Base-by-base conservation (phyloP, 2,113 vertebrate genomes). In the Menidia beryllina region DNA sequence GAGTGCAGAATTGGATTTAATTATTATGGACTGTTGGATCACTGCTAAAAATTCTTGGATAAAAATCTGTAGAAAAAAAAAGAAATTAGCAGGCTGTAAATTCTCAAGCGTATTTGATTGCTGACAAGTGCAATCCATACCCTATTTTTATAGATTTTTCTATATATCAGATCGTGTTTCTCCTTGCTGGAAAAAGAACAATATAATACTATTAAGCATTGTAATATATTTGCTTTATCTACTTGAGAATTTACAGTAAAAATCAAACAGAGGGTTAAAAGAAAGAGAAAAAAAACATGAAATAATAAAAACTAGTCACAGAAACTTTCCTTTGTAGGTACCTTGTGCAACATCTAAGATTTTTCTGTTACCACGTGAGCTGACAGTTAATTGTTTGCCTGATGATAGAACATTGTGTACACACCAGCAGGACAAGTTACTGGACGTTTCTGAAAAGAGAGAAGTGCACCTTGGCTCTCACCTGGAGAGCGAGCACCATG, bases 401-500 rank as follows among this genome's bases (percentile, higher is more conserved):
- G 30, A n/a, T 53, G 1, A 38, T 21, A 34, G 19, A n/a, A 10
- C 25, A 27, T 39, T 27, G 3, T 5, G 11, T 7, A 12, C 1
- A 21, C 4, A 21, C n/a, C 5, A 53, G 11, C 13, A 34, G 55
- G 59, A 74, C 25, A 34, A 34, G 68, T 69, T 79, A 68, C 51
- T 75, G 77, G 47, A 49, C 52, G 53, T 63, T 75, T 79, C 55
- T 59, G 11, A 64, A 25, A 26, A n/a, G 3, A 17, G 25, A 49
- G 4, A 48, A 49, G 45, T 15, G 20, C 47, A 1, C 20, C 20
- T 1, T 23, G 39, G 14, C n/a, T 19, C 74, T 93, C 92, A 98
- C 97, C 96, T 93, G 97, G 86, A 25, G 96, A 97, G 70, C 95
- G 96, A 49, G 97, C 94, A 0, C 94, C 92, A 55, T 93, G 93